phyloP scores from a whole-genome alignment of 1,140 invertebrate species.

The Drosophila gunungcola region DNA sequence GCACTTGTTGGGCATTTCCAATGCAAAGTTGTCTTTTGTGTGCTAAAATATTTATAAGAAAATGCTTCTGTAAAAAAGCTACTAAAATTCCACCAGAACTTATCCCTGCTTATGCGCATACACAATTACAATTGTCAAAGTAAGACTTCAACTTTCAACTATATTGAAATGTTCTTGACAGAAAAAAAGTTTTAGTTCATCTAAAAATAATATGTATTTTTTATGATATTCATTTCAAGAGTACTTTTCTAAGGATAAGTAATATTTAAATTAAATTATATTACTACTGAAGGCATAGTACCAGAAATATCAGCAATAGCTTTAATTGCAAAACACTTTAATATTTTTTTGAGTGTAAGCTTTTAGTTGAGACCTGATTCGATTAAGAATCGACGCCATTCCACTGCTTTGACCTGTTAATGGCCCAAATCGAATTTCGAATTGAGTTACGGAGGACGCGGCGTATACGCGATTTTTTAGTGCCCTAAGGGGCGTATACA shows the following conservation, averaged over 20 bases:
- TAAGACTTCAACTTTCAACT: no score
- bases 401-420: conserved; percentile 52
- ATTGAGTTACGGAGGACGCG: conserved; percentile 30
- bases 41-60: conserved; percentile 4
- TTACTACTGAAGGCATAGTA: no score
- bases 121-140: background rate
- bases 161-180: no score
- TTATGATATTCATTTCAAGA: no score
- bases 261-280: no score
- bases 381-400: conserved; percentile 52
- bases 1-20: conserved; percentile 9
- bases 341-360: conserved; percentile 32
- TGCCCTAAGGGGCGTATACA: conserved; percentile 34
- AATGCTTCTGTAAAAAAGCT: background rate
- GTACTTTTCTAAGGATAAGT: no score
- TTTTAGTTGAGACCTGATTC: conserved; percentile 74
- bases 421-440: conserved; percentile 64
- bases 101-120: background rate
- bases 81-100: background rate
- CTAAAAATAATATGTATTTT: no score
- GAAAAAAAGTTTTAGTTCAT: no score
- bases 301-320: no score
- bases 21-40: conserved; percentile 2
- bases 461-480: background rate
- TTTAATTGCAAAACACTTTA: no score